Conservation (phyloP, 1,140 invertebrate genomes). For the Neodiprion pinetum region DNA sequence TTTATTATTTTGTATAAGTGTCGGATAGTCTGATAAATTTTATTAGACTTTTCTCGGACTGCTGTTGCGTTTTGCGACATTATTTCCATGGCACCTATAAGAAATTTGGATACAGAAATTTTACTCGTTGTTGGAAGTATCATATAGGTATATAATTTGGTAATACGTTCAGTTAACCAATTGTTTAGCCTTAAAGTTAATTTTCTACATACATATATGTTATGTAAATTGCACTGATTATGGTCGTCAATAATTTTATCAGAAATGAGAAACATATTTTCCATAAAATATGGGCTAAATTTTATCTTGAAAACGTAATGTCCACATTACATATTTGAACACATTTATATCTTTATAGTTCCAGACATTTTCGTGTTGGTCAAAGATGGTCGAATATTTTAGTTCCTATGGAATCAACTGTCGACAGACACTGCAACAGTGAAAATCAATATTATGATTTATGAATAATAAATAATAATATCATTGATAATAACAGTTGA, state of each 20-base stretch:
- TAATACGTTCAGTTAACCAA: neutral
- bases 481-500: neutral
- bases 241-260: neutral
- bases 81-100: neutral
- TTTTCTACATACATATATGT: neutral
- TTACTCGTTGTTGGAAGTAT: neutral
- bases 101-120: neutral
- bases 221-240: neutral
- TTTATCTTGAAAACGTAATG: too few relatives aligned
- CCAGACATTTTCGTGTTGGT: neutral
- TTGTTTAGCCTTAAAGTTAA: neutral
- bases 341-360: neutral
- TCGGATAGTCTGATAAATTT: neutral
- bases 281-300: too few relatives aligned
- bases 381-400: neutral
- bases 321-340: neutral
- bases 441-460: neutral
- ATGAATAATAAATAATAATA: neutral
- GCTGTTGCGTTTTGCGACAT: neutral
- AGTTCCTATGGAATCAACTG: slow-evolving; percentile 1
- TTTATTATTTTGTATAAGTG: neutral
- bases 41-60: neutral
- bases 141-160: neutral
- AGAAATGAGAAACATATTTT: too few relatives aligned
- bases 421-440: neutral